phyloP scores from a whole-genome alignment of 1,140 invertebrate species.

The Oedothorax gibbosus region DNA sequence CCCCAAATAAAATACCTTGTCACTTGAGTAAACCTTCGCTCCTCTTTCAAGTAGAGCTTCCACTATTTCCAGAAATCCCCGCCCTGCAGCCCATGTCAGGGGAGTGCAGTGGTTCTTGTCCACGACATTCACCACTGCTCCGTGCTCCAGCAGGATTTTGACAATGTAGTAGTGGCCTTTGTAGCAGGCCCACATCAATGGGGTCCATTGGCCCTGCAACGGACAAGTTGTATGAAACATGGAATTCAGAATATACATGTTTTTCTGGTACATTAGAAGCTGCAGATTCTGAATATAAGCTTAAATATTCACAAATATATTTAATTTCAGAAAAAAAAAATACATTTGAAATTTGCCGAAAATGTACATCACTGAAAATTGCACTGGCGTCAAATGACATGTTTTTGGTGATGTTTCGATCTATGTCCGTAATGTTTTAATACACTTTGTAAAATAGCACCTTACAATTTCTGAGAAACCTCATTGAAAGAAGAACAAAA shows the following conservation, averaged over 20 bases:
- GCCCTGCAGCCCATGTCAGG: constrained; percentile 91
- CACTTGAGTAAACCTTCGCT: constrained; percentile 91
- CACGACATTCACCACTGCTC: constrained; percentile 94
- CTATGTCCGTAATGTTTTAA: no score
- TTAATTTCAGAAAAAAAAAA: not conserved
- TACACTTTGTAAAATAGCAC: no score
- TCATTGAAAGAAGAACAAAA: no score
- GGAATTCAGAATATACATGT: not conserved
- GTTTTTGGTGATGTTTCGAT: no score
- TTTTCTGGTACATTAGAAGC: no score
- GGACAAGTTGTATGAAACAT: no score
- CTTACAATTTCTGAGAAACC: no score
- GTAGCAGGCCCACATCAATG: constrained; percentile 98
- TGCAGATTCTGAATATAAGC: not conserved
- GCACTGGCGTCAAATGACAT: no score
- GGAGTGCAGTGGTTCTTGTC: constrained; percentile 93
- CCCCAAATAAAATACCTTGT: constrained; percentile 76
- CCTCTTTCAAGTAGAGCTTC: constrained; percentile 83
- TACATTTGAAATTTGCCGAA: no score
- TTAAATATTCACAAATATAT: not conserved
- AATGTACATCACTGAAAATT: no score
- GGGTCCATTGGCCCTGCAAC: constrained; percentile 81
- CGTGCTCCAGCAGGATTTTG: constrained; percentile 83
- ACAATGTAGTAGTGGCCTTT: constrained; percentile 87
- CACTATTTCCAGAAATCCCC: constrained; percentile 88